A percentile compares a stretch with the other conserved stretches of the same genome.
Conservation (phyloP, 2,113 vertebrate species). For the Oplegnathus fasciatus region DNA sequence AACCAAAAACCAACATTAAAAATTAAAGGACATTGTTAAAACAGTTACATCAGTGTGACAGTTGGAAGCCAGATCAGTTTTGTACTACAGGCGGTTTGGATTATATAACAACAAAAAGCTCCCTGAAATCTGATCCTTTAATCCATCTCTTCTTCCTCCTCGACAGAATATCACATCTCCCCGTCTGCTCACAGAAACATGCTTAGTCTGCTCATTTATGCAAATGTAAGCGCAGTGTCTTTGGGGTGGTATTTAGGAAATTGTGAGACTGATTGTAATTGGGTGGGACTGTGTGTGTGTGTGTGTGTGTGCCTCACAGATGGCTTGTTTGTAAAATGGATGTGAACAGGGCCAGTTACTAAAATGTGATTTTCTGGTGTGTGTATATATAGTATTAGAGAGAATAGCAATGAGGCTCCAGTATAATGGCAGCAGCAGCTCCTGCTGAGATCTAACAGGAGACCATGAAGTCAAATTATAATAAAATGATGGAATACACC, state of each 20-base stretch:
- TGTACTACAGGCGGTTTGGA: slow-evolving; percentile 12
- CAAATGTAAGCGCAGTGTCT: slow-evolving; percentile 13
- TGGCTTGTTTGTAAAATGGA: background rate
- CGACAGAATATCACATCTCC: background rate
- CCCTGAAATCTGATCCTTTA: slow-evolving; percentile 39
- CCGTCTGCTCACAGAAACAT: background rate
- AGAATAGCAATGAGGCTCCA: slow-evolving; percentile 1
- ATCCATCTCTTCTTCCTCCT: background rate
- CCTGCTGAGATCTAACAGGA: background rate
- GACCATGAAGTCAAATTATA: background rate
- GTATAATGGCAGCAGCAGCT: background rate
- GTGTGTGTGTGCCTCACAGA: slow-evolving; percentile 5
- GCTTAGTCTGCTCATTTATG: slow-evolving; percentile 39
- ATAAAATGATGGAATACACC: background rate
- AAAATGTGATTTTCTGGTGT: background rate
- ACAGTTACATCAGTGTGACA: background rate
- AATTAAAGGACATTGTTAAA: background rate
- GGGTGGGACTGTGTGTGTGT: background rate
- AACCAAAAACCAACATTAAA: background rate
- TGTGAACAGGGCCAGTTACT: background rate
- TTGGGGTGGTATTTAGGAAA: background rate
- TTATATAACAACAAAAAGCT: slow-evolving; percentile 21
- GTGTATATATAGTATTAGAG: background rate
- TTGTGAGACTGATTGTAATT: background rate
- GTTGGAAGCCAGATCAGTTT: background rate